phyloP scores from a whole-genome alignment of 1,140 invertebrate species.

The Tetraneura akinire region DNA sequence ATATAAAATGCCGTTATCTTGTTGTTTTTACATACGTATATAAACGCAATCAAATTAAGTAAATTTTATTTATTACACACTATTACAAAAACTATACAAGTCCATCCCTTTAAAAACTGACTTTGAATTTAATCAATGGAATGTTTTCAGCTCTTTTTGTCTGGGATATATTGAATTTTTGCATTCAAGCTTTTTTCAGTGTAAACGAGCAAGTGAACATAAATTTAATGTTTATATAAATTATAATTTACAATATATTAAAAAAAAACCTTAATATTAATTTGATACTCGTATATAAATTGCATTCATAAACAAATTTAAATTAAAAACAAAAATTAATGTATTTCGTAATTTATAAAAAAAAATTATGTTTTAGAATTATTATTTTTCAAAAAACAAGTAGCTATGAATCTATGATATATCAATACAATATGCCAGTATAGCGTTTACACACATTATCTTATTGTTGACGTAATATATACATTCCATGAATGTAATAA shows the following conservation, averaged over 20 bases:
- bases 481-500: background rate
- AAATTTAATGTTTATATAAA: no score
- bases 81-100: background rate
- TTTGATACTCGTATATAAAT: no score
- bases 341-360: background rate
- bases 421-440: background rate
- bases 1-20: background rate
- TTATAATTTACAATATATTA: no score
- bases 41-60: background rate
- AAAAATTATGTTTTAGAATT: background rate
- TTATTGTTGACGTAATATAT: no score
- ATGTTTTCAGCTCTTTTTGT: background rate
- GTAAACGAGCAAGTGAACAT: no score
- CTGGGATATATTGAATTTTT: background rate
- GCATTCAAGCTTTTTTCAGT: no score
- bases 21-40: background rate
- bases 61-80: background rate
- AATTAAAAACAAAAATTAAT: no score
- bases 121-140: conserved; percentile 14
- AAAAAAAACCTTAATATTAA: no score
- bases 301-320: no score
- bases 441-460: no score
- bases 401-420: background rate
- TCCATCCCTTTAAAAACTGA: background rate
- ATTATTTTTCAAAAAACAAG: conserved; percentile 1